Evolutionary conservation across 2,113 vertebrate species (phyloP).

Genomic region (Plecturocebus donacophilus): DNA sequence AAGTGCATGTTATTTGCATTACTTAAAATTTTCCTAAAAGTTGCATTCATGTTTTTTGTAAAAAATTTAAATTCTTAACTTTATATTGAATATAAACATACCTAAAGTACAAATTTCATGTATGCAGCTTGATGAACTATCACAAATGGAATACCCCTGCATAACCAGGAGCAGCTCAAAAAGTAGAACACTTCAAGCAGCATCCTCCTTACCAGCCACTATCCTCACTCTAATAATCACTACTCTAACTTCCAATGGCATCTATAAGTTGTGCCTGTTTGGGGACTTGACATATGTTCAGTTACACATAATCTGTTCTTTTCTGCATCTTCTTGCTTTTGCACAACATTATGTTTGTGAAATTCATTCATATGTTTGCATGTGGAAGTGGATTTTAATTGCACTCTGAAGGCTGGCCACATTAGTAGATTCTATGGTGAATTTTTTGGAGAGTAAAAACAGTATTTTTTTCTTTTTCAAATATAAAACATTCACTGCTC

Average conservation of each 20-base stretch:
- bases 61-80: background rate
- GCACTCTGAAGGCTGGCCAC: background rate
- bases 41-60: background rate
- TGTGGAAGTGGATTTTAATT: background rate
- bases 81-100: background rate
- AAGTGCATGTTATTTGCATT: background rate
- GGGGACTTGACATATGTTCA: background rate
- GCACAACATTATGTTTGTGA: background rate
- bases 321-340: background rate
- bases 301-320: background rate
- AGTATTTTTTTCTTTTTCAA: background rate
- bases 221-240: background rate
- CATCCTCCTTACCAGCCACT: background rate
- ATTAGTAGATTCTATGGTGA: background rate
- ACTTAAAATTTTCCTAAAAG: background rate
- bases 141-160: background rate
- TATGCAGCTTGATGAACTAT: background rate
- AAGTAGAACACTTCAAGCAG: background rate
- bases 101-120: background rate
- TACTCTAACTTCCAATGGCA: background rate
- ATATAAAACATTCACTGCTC: background rate
- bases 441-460: background rate
- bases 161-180: background rate
- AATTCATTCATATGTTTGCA: background rate
- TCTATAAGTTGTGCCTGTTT: background rate